A percentile compares a stretch with the other conserved stretches of the same genome.
phyloP scores from a whole-genome alignment of 2,888 invertebrate genomes.

The Heliconius aoede region DNA sequence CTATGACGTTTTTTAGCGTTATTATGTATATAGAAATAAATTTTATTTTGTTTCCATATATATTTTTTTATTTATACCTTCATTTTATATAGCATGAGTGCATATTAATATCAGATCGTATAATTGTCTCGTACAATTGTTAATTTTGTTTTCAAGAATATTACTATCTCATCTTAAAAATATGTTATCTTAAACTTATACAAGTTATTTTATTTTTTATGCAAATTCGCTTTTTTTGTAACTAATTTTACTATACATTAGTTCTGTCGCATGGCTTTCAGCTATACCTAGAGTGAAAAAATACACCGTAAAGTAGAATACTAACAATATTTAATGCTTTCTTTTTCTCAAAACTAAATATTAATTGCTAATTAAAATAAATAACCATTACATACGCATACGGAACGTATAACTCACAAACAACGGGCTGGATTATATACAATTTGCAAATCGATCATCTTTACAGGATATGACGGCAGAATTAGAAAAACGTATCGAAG shows the following conservation, averaged over 20 bases:
- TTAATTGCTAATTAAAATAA: neutral
- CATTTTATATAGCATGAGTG: conserved; percentile 6
- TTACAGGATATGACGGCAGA: conserved; percentile 73
- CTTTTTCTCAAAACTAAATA: neutral
- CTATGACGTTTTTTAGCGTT: neutral
- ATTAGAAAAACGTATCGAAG: conserved; percentile 74
- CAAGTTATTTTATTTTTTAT: neutral
- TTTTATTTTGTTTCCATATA: conserved; percentile 23
- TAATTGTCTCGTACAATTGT: neutral
- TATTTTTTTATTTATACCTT: conserved; percentile 21
- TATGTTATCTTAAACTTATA: neutral
- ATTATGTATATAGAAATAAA: conserved; percentile 19
- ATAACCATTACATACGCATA: neutral
- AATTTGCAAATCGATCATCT: conserved; percentile 38
- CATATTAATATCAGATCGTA: neutral
- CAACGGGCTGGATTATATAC: neutral
- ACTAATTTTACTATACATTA: neutral
- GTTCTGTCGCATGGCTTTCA: conserved; percentile 2
- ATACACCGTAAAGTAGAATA: conserved; percentile 16
- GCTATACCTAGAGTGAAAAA: neutral
- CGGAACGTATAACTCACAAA: neutral
- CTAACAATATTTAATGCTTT: conserved; percentile 3
- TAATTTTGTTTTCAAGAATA: neutral
- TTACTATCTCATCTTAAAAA: neutral
- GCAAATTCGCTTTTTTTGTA: neutral